A percentile compares a stretch with the other conserved stretches of the same genome.
phyloP scores from a whole-genome alignment of 2,888 invertebrate genomes.

The Slavum lentiscoides region DNA sequence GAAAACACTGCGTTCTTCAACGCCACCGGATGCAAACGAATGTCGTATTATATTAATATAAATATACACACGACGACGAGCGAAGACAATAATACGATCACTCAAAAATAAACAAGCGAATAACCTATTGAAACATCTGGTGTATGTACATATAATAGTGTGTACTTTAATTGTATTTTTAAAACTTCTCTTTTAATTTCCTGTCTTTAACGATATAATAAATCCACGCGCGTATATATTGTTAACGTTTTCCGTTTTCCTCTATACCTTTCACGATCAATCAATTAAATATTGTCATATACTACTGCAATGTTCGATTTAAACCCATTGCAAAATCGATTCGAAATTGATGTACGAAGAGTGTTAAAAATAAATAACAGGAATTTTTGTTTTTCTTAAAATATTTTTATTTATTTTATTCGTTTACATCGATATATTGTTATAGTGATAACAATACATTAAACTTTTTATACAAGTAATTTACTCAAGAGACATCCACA shows the following conservation, averaged over 20 bases:
- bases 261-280: not conserved
- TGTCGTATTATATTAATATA: not conserved
- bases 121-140: slow-evolving; percentile 32
- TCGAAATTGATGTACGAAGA: not conserved
- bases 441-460: too few species aligned
- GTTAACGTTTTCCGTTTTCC: not conserved
- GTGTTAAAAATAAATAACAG: not conserved
- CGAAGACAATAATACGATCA: slow-evolving; percentile 9
- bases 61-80: too few species aligned
- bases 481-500: too few species aligned
- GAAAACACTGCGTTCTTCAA: not conserved
- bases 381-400: too few species aligned
- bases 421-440: too few species aligned
- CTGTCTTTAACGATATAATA: not conserved
- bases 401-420: too few species aligned
- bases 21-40: not conserved
- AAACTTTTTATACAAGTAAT: too few species aligned
- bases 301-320: not conserved
- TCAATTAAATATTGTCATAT: not conserved
- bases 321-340: not conserved
- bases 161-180: slow-evolving; percentile 15
- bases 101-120: slow-evolving; percentile 20
- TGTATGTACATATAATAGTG: not conserved
- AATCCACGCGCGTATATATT: not conserved
- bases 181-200: slow-evolving; percentile 23